A percentile compares a stretch with the other conserved stretches of the same genome.
Conservation (phyloP, 2,797 vertebrate species). For the Pagetopsis macropterus region DNA sequence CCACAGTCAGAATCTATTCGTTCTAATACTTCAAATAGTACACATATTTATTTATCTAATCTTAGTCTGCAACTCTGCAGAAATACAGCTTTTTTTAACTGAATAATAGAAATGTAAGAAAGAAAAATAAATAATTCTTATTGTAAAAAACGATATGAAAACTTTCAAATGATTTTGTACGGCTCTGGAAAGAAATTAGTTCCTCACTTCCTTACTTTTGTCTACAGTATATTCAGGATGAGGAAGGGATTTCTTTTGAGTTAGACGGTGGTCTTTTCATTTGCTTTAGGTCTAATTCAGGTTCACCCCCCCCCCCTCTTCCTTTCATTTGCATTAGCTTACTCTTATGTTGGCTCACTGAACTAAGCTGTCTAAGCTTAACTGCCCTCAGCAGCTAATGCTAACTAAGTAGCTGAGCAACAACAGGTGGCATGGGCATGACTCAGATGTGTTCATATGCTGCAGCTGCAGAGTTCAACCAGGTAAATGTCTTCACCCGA, state of each 20-base stretch:
- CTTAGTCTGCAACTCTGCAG: too few species aligned
- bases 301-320: constrained; percentile 36
- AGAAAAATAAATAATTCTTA: too few species aligned
- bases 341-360: constrained; percentile 71
- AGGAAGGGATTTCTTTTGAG: not conserved
- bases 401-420: constrained; percentile 76
- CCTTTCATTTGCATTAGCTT: constrained; percentile 57
- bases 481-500: not conserved
- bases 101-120: too few species aligned
- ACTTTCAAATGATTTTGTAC: too few species aligned
- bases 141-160: too few species aligned
- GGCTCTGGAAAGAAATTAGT: not conserved
- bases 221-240: too few species aligned
- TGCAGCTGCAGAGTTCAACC: constrained; percentile 46
- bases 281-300: constrained; percentile 33
- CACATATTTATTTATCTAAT: too few species aligned
- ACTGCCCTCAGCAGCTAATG: constrained; percentile 71
- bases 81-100: too few species aligned
- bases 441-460: constrained; percentile 51
- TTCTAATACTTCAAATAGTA: too few species aligned
- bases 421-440: constrained; percentile 69
- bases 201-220: not conserved
- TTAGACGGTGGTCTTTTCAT: constrained; percentile 30
- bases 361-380: constrained; percentile 79
- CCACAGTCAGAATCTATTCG: too few species aligned